Conservation (phyloP, 2,113 vertebrate genomes). For the Acrocephalus kingi region DNA sequence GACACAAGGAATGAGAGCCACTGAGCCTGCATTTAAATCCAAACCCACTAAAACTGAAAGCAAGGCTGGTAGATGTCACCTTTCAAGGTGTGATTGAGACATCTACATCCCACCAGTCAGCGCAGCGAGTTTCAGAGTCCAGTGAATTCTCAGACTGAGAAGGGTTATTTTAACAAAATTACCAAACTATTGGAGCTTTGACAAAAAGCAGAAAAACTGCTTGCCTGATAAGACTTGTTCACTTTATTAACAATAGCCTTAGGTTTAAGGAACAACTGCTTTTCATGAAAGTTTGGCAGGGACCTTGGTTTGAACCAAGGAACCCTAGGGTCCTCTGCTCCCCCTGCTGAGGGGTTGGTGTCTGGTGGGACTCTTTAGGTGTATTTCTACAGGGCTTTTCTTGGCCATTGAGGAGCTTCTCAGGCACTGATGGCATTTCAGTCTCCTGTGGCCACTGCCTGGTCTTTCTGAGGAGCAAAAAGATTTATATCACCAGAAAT, state of each 20-base stretch:
- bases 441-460: background rate
- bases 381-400: background rate
- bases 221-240: background rate
- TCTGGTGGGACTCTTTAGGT: background rate
- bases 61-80: background rate
- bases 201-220: background rate
- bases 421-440: background rate
- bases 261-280: background rate
- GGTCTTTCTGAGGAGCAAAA: background rate
- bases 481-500: background rate
- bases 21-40: background rate
- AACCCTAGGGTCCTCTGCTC: background rate
- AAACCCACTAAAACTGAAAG: background rate
- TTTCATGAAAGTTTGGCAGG: accelerated
- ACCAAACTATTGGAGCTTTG: background rate
- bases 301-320: background rate
- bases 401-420: background rate
- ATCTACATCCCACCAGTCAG: background rate
- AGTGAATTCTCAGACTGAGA: background rate
- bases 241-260: background rate
- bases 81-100: background rate
- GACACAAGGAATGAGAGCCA: background rate
- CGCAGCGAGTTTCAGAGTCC: background rate
- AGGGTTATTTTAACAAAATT: background rate
- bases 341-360: background rate